phyloP scores from a whole-genome alignment of 2,888 invertebrate genomes.

The Drosophila acutilabella region DNA sequence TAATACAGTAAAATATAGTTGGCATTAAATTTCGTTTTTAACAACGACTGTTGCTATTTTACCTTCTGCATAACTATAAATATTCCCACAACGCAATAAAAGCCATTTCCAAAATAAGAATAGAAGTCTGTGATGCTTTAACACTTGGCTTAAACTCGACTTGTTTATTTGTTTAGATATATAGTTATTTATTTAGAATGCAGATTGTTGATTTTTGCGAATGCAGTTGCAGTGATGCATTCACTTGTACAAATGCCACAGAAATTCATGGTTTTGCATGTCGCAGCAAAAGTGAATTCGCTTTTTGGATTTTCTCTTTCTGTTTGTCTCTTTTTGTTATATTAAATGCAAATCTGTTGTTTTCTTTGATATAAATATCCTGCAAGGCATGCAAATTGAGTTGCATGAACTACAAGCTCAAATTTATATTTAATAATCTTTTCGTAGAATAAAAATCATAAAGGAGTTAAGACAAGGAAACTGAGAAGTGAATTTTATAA shows the following conservation, averaged over 20 bases:
- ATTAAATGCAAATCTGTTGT: conserved; percentile 61
- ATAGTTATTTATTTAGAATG: conserved; percentile 8
- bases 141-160: background rate
- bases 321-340: conserved; percentile 14
- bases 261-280: conserved; percentile 40
- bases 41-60: too few species aligned
- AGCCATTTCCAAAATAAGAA: background rate
- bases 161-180: conserved; percentile 18
- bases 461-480: too few species aligned
- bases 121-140: background rate
- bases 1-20: too few species aligned
- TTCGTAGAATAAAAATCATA: background rate
- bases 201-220: conserved; percentile 21
- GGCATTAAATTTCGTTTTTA: too few species aligned
- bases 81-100: background rate
- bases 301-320: background rate
- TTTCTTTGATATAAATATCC: conserved; percentile 19
- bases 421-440: background rate
- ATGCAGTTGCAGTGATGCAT: background rate
- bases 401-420: background rate
- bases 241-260: conserved; percentile 35
- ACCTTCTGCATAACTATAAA: background rate
- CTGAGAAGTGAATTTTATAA: background rate
- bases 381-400: background rate
- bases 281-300: conserved; percentile 47